Evolutionary conservation across 2,797 vertebrate genomes (phyloP).

Genomic region (Emydoidea blandingii): DNA sequence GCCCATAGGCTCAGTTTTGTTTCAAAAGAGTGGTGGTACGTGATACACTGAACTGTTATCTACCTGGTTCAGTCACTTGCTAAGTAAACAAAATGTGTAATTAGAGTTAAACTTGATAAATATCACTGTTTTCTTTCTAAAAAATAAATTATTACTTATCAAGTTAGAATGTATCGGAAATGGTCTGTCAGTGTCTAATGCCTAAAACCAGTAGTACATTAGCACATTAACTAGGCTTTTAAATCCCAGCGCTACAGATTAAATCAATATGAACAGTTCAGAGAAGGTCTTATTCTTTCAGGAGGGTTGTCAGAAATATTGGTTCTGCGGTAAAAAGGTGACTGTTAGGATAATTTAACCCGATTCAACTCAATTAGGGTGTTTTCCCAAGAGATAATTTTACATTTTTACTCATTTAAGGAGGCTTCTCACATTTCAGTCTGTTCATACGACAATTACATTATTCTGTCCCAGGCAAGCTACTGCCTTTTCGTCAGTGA

Average conservation of each 20-base stretch:
- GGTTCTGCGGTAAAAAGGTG: not conserved
- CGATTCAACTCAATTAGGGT: not conserved
- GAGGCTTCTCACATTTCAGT: not conserved
- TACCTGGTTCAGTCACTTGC: not conserved
- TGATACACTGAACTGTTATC: not conserved
- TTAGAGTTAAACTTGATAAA: not conserved
- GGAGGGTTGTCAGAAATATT: not conserved
- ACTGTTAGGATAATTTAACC: not conserved
- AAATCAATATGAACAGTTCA: not conserved
- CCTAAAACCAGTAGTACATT: not conserved
- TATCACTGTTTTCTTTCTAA: not conserved
- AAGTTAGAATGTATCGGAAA: not conserved
- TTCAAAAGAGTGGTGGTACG: not conserved
- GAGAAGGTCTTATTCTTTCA: not conserved
- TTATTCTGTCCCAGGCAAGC: not conserved
- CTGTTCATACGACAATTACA: not conserved
- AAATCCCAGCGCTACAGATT: not conserved
- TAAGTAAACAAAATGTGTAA: not conserved
- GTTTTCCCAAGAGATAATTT: not conserved
- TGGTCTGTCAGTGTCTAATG: not conserved
- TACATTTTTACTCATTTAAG: conserved; percentile 2
- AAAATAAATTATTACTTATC: not conserved
- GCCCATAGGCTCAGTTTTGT: not conserved
- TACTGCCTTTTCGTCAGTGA: not conserved
- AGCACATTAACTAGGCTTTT: not conserved